Base-by-base conservation (phyloP, 2,797 vertebrate species). In the Buceros bicornis region DNA sequence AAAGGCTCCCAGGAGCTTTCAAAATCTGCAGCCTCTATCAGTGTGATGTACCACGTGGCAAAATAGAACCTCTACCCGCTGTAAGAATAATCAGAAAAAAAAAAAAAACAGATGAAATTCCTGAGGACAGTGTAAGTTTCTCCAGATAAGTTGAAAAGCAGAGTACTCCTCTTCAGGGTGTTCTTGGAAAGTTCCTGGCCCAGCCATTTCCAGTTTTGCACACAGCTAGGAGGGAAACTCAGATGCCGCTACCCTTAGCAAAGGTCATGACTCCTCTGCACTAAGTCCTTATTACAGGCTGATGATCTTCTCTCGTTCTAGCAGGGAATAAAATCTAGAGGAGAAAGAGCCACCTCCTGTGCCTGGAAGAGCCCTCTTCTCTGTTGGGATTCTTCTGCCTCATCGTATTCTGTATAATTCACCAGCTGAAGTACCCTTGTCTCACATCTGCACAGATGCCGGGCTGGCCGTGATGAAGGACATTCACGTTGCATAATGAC, bases 31-130 rank as follows among this genome's bases (percentile, higher is more conserved):
- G 54, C 43, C 35, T 53, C 0, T 70, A 77, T 51, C 48, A 48
- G 31, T 53, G 40, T 20, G 57, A 65, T 31, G 54, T 19, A 82
- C 18, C 21, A 66, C 80, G 82, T 16, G 45, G 71, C 22, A 84
- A 78, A 92, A 83, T 45, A 74, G 87, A 83, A 64, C 71, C 69
- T 82, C 50, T 61, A 76, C 80, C 90, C 93, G 74, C 57, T 84
- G 61, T 43, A 79, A 66, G 72, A 90, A 88, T 69, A 83, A 74
- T 74, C 57, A 93, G 87, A 81, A 88, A 85, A 51, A 84, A 48
- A 8, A 61, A 78, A 71, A 88, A 8, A 61, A 78, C 67, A 88
- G 31, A 90, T 47, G 2, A 35, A 76, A 86, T 86, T 91, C 61
- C 85, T 67, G 85, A 42, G 91, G 57, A 42, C 42, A n/a, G 42